These are phyloP conservation scores for Microtus californicus DNA, from an alignment of 2,797 vertebrate genomes.

Conservation along the genomic window DNA sequence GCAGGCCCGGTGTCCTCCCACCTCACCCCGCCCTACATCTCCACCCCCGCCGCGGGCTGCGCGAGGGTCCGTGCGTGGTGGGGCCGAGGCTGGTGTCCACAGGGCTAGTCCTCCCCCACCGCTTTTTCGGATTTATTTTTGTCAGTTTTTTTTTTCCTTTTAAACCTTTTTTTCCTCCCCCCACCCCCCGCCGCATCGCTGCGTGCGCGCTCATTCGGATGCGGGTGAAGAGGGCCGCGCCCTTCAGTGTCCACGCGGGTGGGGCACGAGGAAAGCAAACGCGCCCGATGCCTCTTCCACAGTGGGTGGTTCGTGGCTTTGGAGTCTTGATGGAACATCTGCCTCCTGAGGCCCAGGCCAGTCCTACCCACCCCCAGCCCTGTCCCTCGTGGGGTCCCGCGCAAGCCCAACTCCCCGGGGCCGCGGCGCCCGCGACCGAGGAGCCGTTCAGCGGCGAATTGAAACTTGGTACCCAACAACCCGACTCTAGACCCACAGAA, in stretches of 20 bases:
- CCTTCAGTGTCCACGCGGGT: not conserved
- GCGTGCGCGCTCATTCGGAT: not conserved
- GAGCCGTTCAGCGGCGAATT: not conserved
- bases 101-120: not conserved
- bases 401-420: not conserved
- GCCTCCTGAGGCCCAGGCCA: not conserved
- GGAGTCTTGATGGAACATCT: not conserved
- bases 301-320: not conserved
- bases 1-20: not conserved
- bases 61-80: not conserved
- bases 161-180: not conserved
- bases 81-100: not conserved
- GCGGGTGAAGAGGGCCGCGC: not conserved
- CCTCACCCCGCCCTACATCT: not conserved
- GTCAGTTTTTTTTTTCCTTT: not conserved
- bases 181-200: not conserved
- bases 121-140: constrained; percentile 34
- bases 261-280: not conserved
- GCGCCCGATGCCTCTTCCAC: not conserved
- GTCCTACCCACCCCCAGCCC: fast-evolving
- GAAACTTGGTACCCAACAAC: constrained; percentile 23
- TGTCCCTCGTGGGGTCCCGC: not conserved
- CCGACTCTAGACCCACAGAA: not conserved
- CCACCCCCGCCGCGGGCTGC: not conserved
- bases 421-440: not conserved